Conservation (phyloP, 2,888 invertebrate species). For the Trichopria drosophilae region DNA sequence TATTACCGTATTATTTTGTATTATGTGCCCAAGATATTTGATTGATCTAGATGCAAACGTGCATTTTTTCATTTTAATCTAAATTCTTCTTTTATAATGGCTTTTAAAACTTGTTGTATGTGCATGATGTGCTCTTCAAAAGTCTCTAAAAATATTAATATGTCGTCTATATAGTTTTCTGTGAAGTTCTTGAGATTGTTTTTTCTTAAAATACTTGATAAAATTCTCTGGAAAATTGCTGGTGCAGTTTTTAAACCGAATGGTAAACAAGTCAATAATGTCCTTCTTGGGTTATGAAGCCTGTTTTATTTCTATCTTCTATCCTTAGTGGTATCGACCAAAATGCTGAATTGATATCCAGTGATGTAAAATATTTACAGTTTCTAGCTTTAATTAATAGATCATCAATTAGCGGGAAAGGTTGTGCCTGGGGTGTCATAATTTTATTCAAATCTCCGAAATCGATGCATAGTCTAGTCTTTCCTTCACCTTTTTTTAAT, state of each 20-base stretch:
- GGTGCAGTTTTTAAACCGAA: constrained; percentile 28
- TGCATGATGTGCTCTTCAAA: constrained; percentile 21
- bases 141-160: constrained; percentile 22
- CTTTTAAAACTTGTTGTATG: constrained; percentile 23
- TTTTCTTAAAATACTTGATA: constrained; percentile 28
- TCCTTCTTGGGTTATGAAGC: neutral
- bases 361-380: constrained; percentile 28
- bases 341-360: constrained; percentile 40
- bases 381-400: constrained; percentile 30
- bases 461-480: constrained; percentile 35
- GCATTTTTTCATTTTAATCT: constrained; percentile 23
- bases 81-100: constrained; percentile 32
- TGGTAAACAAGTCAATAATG: constrained; percentile 25
- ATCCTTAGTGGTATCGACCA: constrained; percentile 36
- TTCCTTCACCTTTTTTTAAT: constrained; percentile 35
- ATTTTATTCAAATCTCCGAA: constrained; percentile 38
- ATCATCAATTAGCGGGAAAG: constrained; percentile 37
- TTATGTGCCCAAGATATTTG: constrained; percentile 9
- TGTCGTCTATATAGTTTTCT: constrained; percentile 27
- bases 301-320: constrained; percentile 34
- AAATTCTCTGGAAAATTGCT: constrained; percentile 31
- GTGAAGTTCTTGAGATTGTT: constrained; percentile 13
- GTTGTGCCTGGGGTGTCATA: constrained; percentile 35
- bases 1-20: constrained; percentile 15
- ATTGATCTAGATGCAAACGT: neutral